Evolutionary conservation across 2,797 vertebrate genomes (phyloP), one percentile per base, ranked within the genome.

Genomic region (Hephaestus fuliginosus): DNA sequence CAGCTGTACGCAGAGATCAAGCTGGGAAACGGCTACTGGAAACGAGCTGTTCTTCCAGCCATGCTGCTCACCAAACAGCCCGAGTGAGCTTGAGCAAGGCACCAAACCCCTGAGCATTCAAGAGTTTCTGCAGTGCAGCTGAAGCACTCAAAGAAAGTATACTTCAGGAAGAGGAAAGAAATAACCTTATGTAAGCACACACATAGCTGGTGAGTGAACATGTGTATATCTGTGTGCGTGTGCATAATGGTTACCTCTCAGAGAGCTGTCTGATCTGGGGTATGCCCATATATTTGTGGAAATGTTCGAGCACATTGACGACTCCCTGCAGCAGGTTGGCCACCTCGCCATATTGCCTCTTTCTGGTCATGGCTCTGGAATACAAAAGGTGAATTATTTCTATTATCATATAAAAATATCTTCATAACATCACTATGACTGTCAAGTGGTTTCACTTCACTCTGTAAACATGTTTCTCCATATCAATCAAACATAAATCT

Each of bases 261-360:
- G 98, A 98, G 63, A 99, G 98, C 91, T 99, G 98, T 39, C 98
- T 97, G 89, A 99, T 99, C 95, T 99, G 98, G 11, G 97, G 97
- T 86, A 99, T 99, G 65, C 97, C 96, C 98, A 99, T 99, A 85
- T 99, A 99, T 74, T 98, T 99, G 86, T 97, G 97, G 95, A 99
- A 99, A 89, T 99, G 98, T 79, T 99, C 98, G 30, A 99, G 93
- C 49, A 99, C 98, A 12, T 99, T 99, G 88, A 99, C 97, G 0
- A 99, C 98, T 3, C 98, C 98, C 91, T 99, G 98, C 48, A 99
- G 96, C 55, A 99, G 96, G 89, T 99, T 99, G 87, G 98, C 98
- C 86, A 99, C 97, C 90, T 99, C 98, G 4, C 98, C 97, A 10
- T 99, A 99, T 72, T 99, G 98, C 87, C 98, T 96, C 90, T 97